Evolutionary conservation across 1,140 invertebrate species (phyloP).

Genomic region (Heliconius nattereri): DNA sequence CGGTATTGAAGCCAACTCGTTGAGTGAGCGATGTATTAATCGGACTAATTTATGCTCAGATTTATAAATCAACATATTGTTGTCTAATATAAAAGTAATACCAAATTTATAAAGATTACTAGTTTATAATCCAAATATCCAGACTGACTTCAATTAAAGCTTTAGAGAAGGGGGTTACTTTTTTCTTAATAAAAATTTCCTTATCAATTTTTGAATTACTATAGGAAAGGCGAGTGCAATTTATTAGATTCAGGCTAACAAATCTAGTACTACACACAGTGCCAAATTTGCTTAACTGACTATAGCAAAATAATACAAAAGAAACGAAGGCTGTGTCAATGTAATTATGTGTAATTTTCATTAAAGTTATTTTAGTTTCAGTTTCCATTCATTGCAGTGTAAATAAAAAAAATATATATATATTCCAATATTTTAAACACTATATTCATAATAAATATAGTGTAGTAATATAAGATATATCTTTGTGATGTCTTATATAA

Average conservation of each 20-base stretch:
- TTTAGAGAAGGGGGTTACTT: neutral
- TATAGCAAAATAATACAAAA: conserved; percentile 45
- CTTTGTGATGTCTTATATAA: too few species aligned
- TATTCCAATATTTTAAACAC: neutral
- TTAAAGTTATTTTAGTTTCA: neutral
- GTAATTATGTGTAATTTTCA: conserved; percentile 17
- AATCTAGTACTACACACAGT: conserved; percentile 41
- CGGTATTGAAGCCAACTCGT: conserved; percentile 25
- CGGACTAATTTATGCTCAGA: neutral
- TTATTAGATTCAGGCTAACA: conserved; percentile 28
- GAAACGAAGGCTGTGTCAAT: conserved; percentile 37
- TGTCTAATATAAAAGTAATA: neutral
- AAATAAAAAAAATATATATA: neutral
- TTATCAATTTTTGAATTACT: conserved; percentile 13
- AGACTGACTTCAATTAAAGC: neutral
- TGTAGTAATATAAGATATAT: too few species aligned
- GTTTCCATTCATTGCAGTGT: neutral
- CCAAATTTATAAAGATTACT: neutral
- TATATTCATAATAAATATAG: neutral
- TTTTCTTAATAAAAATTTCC: neutral
- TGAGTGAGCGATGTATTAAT: conserved; percentile 39
- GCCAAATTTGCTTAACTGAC: conserved; percentile 42
- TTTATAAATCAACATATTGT: neutral
- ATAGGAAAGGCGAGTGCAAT: conserved; percentile 27
- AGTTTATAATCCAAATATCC: neutral